Base-by-base conservation (phyloP, 2,888 invertebrate genomes). In the Acanthosoma haemorrhoidale region DNA sequence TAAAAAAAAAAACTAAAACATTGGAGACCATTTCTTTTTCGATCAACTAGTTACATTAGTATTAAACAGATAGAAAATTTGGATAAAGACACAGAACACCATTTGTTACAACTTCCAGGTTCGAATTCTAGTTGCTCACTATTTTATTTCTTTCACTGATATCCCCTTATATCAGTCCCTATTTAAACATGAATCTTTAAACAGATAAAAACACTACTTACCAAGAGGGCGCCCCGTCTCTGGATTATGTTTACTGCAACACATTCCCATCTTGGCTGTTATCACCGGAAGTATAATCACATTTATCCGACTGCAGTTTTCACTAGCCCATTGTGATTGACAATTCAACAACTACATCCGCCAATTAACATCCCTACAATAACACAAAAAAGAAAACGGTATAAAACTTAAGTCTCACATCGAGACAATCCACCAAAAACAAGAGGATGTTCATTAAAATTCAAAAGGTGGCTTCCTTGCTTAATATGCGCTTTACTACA, bases 191-290 rank as follows among this genome's bases (percentile, higher is more conserved):
- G n/a, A n/a, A n/a, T n/a, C n/a, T n/a, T n/a, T n/a, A n/a, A n/a
- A n/a, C 9, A 69, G 51, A 25, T 34, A 43, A 61, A 57, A 18
- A 64, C 13, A 15, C 9, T 25, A 75, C 76, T 79, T 75, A 86
- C 86, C 85, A 77, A 87, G 80, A 75, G 87, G 85, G 81, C 87
- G 82, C 77, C 87, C 85, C 78, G 88, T 86, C 82, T 88, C 88
- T 82, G 75, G 75, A 57, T 90, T 88, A 80, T 89, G 87, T 84
- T 90, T 90, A 84, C 91, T 91, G 84, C 92, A 92, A 84, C 92
- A 92, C 84, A 89, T 89, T 81, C 92, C 92, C 92, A 92, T 92
- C 43, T 73, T 71, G 41, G 31, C 41, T 15, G 41, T 64, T 39
- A 18, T 41, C 29, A 38, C 64, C 16, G 9, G 8, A 41, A 25